Conservation (phyloP, 2,113 vertebrate species). For the Atlantisia rogersi region DNA sequence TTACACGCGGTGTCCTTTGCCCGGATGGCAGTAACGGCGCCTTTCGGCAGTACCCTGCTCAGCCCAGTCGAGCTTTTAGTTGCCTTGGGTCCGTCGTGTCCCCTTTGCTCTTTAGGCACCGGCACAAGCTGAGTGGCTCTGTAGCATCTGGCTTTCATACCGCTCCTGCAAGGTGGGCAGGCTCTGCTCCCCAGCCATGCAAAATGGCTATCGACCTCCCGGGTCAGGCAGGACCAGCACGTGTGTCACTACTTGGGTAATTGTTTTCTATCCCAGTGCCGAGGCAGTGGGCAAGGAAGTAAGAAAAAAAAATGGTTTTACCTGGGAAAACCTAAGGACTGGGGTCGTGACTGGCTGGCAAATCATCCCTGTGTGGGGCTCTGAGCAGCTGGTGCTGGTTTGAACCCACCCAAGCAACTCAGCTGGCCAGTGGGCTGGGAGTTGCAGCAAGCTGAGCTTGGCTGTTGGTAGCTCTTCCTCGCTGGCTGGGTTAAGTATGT, state of each 20-base stretch:
- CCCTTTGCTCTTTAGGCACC: neutral
- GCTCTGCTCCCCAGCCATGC: neutral
- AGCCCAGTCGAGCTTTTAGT: accelerated
- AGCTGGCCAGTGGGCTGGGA: neutral
- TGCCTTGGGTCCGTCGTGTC: neutral
- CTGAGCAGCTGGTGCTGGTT: neutral
- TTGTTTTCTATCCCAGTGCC: neutral
- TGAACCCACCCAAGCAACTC: neutral
- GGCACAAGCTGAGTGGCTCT: neutral
- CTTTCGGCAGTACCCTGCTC: neutral
- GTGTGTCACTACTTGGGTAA: accelerated
- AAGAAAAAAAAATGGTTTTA: neutral
- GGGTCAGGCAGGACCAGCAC: neutral
- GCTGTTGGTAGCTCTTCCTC: neutral
- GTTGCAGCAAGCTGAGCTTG: neutral
- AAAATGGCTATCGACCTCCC: neutral
- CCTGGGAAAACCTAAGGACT: neutral
- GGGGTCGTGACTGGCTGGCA: neutral
- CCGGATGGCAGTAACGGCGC: neutral
- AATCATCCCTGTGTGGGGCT: accelerated
- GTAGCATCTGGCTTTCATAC: accelerated
- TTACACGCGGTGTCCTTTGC: too few species aligned
- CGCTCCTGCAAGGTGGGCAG: too few species aligned
- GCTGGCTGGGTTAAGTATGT: accelerated
- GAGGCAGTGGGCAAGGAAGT: neutral